phyloP scores from a whole-genome alignment of 2,113 vertebrate genomes.

The Lophius piscatorius region DNA sequence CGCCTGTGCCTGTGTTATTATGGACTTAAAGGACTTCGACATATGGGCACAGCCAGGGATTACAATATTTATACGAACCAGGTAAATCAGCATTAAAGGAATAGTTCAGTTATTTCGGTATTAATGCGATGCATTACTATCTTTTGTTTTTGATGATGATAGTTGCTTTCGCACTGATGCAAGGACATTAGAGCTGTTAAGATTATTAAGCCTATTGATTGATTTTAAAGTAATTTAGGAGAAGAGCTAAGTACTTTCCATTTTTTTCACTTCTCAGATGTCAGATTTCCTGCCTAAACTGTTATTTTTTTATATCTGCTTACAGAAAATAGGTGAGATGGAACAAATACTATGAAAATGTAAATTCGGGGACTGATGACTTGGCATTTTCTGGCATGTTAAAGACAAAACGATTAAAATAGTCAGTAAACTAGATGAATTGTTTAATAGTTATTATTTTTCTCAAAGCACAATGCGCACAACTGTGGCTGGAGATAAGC shows the following conservation, averaged over 20 bases:
- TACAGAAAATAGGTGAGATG: too few species aligned
- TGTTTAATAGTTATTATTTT: too few species aligned
- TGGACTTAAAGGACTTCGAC: conserved; percentile 30
- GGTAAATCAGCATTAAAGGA: conserved; percentile 11
- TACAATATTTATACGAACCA: conserved; percentile 14
- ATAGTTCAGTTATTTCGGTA: conserved; percentile 4
- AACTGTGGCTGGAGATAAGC: too few species aligned
- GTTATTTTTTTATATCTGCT: not conserved
- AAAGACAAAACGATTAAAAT: not conserved
- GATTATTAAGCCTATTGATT: not conserved
- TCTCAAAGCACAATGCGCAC: too few species aligned
- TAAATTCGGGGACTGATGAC: too few species aligned
- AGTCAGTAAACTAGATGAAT: too few species aligned
- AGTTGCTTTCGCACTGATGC: not conserved
- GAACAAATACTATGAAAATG: too few species aligned
- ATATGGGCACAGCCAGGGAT: conserved; percentile 32
- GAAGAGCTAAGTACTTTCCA: not conserved
- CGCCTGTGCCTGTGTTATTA: conserved; percentile 27
- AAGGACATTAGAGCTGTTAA: not conserved
- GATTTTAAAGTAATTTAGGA: not conserved
- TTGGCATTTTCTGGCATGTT: not conserved
- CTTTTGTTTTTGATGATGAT: not conserved
- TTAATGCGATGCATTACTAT: not conserved
- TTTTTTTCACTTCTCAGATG: not conserved
- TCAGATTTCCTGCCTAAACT: not conserved